Conservation (phyloP, 2,888 invertebrate genomes). For the Zootermopsis nevadensis region DNA sequence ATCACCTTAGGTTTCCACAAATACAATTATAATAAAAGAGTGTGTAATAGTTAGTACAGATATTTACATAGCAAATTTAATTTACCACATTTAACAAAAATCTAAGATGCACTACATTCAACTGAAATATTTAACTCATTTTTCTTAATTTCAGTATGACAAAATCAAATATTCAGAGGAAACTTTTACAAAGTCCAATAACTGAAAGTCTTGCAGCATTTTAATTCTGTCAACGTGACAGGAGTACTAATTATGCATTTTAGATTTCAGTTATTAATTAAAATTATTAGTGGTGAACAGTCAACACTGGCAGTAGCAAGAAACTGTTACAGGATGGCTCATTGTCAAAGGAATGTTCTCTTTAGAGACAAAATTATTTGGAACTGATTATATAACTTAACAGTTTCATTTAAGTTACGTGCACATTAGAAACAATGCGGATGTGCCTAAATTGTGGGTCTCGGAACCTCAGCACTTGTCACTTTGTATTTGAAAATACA, state of each 20-base stretch:
- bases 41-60: conserved; percentile 35
- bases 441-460: not conserved
- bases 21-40: conserved; percentile 39
- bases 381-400: not conserved
- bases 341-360: not conserved
- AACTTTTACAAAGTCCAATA: not conserved
- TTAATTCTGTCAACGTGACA: not conserved
- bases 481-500: too few species aligned
- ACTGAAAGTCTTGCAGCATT: not conserved
- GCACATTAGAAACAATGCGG: not conserved
- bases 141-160: not conserved
- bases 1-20: conserved; percentile 31
- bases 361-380: too few species aligned
- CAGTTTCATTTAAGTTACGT: not conserved
- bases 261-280: conserved; percentile 22
- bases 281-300: conserved; percentile 12
- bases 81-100: conserved; percentile 45
- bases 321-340: conserved; percentile 19
- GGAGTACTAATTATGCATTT: conserved; percentile 14
- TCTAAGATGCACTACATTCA: conserved; percentile 26
- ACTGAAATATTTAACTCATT: not conserved
- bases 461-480: too few species aligned
- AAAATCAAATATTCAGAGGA: conserved; percentile 7
- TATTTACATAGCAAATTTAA: conserved; percentile 50
- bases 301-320: not conserved